Base-by-base conservation (phyloP, 30 jellyfish, hydroid and myxozoan genomes). In the Pelagia noctiluca region DNA sequence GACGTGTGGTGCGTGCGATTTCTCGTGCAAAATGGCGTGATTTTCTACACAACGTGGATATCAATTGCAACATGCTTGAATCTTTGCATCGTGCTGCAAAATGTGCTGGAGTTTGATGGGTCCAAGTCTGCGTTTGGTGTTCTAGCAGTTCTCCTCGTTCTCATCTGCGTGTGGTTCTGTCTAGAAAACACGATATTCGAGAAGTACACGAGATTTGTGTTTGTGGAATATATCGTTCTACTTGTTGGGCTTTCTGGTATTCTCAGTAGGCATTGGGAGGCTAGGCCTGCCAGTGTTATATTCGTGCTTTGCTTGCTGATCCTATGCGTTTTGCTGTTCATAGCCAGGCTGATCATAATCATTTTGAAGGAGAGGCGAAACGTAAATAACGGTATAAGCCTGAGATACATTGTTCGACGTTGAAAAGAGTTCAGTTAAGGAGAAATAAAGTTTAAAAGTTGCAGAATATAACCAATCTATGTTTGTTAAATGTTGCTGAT, bases 1-100 rank as follows among this genome's bases (percentile, higher is more conserved):
- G 95, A 85, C 63, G 89, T 85, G 28, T 85, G 88, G 95, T 85
- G 95, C 78, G 68, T 65, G 71, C 84, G 95, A 2, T 26, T 65
- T 35, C 84, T 85, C 13, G 88, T 85, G 38, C 69, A 42, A 38
- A 85, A 85, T 72, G 95, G 95, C 21, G 78, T 85, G 33, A 28
- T 76, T 13, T 50, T 50, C 63, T 85, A 74, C 95, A 33, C 83
- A n/a, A 67, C 95, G 18, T 85, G 95, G 95, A 80, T 75, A 5
- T 72, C 95, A 2, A 75, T 85, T 26, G 95, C 95, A 0, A 48
- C 95, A 12, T 73, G 84, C 57, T 49, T 85, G 36, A 85, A 85
- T 64, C 72, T 85, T 1, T 63, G 86, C 37, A 75, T 85, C n/a
- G 62, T 74, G 18, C 47, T 75, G 78, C 83, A 64, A 36, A 24